These are phyloP conservation scores for Aplysina aerophoba DNA, from an alignment of 37 sponge, comb jelly and placozoan genomes.

Conservation along the genomic window DNA sequence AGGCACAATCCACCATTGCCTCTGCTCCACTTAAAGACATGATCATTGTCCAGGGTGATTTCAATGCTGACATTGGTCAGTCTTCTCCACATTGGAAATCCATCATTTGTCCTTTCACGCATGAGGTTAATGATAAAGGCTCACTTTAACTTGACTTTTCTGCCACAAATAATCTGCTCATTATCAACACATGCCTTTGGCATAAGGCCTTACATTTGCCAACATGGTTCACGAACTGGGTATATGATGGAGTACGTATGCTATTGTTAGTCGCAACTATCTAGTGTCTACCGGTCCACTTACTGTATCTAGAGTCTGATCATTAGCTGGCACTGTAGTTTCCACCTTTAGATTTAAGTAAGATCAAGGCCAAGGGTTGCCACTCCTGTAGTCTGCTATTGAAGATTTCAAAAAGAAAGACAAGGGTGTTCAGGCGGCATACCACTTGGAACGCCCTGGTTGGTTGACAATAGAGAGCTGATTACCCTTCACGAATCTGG, in stretches of 20 bases:
- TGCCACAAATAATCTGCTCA: slow-evolving; percentile 7
- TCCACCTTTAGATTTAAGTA: too few species aligned
- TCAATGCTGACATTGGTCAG: background rate
- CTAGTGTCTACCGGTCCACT: too few species aligned
- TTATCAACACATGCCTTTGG: slow-evolving; percentile 3
- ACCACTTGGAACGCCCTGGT: background rate
- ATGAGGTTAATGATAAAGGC: background rate
- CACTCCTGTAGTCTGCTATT: background rate
- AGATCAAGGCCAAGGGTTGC: too few species aligned
- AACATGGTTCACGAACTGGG: too few species aligned
- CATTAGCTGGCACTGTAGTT: too few species aligned
- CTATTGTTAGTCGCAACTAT: too few species aligned
- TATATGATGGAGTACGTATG: too few species aligned
- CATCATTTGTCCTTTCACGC: background rate
- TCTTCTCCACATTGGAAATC: background rate
- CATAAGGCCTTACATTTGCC: slow-evolving; percentile 3
- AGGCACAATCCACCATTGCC: too few species aligned
- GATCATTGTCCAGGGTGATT: slow-evolving; percentile 15
- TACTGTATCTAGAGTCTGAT: too few species aligned
- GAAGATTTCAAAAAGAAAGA: background rate
- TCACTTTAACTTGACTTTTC: background rate
- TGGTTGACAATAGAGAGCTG: too few species aligned
- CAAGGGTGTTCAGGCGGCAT: background rate
- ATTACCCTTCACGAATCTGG: too few species aligned
- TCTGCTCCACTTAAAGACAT: slow-evolving; percentile 20